Evolutionary conservation across 1,140 invertebrate species (phyloP).

Genomic region (Condylostylus longicornis): DNA sequence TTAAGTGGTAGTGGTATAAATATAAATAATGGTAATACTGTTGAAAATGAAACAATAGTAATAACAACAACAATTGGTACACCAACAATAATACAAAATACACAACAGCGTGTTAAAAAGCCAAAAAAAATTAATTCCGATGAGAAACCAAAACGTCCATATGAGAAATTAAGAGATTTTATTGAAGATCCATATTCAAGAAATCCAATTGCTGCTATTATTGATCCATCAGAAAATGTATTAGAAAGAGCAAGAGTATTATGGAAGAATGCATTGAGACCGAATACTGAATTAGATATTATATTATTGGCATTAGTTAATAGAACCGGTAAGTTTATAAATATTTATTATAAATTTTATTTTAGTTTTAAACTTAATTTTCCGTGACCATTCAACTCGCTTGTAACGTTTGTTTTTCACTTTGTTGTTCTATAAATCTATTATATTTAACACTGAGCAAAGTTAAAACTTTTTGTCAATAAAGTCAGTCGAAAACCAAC

Average conservation of each 20-base stretch:
- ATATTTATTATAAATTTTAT: no score
- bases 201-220: constrained; percentile 37
- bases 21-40: neutral
- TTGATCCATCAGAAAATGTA: constrained; percentile 33
- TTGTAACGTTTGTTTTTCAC: no score
- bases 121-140: no score
- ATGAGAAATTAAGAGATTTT: constrained; percentile 34
- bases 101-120: constrained; percentile 15
- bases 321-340: constrained; percentile 18
- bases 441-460: no score
- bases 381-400: no score
- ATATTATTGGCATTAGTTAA: constrained; percentile 27
- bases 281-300: constrained; percentile 28
- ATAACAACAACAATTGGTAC: neutral
- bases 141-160: no score
- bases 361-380: no score
- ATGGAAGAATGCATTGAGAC: constrained; percentile 32
- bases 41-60: neutral
- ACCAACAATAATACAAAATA: constrained; percentile 4
- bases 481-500: no score
- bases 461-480: no score
- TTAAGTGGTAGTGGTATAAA: neutral
- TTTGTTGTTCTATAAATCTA: no score
- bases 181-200: constrained; percentile 40
- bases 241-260: constrained; percentile 35